Evolutionary conservation across 2,888 invertebrate species (phyloP).

Genomic region (Holacanthella duospinosa): DNA sequence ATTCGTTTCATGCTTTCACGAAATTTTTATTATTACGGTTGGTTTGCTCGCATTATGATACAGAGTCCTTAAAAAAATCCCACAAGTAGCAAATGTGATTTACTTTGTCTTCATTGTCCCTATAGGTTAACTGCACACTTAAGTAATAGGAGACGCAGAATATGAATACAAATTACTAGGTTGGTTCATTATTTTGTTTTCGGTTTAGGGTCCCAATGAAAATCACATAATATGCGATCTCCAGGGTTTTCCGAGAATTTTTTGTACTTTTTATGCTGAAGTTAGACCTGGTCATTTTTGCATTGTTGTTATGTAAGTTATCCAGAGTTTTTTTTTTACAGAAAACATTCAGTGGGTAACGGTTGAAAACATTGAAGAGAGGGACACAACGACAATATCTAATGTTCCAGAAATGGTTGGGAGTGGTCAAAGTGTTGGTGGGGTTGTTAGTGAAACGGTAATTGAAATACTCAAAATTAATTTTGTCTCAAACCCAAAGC

Average conservation of each 20-base stretch:
- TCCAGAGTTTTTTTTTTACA: slow-evolving; percentile 41
- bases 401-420: slow-evolving; percentile 82
- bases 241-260: no score
- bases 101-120: no score
- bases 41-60: neutral
- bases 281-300: neutral
- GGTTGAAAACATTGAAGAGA: slow-evolving; percentile 76
- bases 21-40: neutral
- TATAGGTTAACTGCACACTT: no score
- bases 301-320: neutral
- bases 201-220: no score
- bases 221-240: no score
- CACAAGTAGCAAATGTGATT: no score
- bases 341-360: slow-evolving; percentile 95
- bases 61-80: neutral
- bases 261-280: no score
- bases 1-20: no score
- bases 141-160: no score
- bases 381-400: slow-evolving; percentile 62
- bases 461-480: no score
- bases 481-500: neutral
- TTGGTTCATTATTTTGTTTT: no score
- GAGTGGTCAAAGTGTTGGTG: slow-evolving; percentile 92
- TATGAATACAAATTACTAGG: no score
- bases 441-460: slow-evolving; percentile 84